These are phyloP conservation scores for Apogon talboti DNA, from an alignment of 2,797 vertebrate genomes.

Conservation along the genomic window DNA sequence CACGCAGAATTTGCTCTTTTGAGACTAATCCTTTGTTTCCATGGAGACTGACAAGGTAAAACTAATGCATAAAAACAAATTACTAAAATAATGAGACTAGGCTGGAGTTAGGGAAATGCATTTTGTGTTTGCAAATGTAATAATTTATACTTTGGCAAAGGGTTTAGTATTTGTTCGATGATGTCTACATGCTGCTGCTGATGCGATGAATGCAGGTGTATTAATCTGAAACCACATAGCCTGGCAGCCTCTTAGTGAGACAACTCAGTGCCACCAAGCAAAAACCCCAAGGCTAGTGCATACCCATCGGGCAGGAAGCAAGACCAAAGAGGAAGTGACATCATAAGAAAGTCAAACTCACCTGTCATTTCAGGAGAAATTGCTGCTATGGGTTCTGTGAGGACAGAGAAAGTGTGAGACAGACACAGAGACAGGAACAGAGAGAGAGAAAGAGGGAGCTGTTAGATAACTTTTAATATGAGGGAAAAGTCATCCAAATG, in stretches of 20 bases:
- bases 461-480: conserved; percentile 70
- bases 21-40: conserved; percentile 54
- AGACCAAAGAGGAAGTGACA: conserved; percentile 70
- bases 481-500: conserved; percentile 74
- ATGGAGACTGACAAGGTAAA: conserved; percentile 45
- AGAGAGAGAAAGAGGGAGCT: conserved; percentile 14
- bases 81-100: conserved; percentile 13
- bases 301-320: conserved; percentile 70
- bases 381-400: conserved; percentile 90
- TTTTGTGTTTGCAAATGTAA: conserved; percentile 12
- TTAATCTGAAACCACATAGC: conserved; percentile 32
- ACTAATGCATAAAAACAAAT: conserved; percentile 16
- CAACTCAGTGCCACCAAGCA: conserved; percentile 59
- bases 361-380: conserved; percentile 90
- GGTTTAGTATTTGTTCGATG: conserved; percentile 34
- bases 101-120: conserved; percentile 17
- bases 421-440: conserved; percentile 13
- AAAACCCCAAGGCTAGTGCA: conserved; percentile 70
- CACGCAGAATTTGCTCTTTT: conserved; percentile 41
- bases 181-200: conserved; percentile 47
- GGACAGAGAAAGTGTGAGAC: conserved; percentile 53
- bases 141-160: conserved; percentile 5
- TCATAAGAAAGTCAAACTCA: conserved; percentile 73
- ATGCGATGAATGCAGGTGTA: conserved; percentile 26
- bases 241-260: conserved; percentile 11